A percentile compares a stretch with the other conserved stretches of the same genome.
Evolutionary conservation across 2,113 vertebrate species (phyloP).

Genomic region (Ceratotherium simum): DNA sequence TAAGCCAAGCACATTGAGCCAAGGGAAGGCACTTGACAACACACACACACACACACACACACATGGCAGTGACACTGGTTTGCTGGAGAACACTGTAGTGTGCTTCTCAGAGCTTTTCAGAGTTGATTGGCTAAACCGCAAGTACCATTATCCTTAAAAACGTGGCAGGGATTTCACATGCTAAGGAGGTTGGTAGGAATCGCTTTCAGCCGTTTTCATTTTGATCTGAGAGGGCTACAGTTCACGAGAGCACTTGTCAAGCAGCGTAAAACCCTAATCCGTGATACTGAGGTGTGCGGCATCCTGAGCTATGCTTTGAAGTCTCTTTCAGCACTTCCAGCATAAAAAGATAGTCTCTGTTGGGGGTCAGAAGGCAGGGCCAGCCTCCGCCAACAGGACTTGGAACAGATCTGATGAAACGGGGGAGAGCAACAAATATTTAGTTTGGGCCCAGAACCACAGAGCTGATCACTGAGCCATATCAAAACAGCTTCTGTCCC

Average conservation of each 20-base stretch:
- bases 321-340: background rate
- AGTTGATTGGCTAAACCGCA: background rate
- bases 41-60: background rate
- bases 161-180: background rate
- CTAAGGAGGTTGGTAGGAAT: slow-evolving; percentile 5
- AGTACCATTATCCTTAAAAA: background rate
- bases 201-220: background rate
- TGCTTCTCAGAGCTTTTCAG: background rate
- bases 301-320: background rate
- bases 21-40: background rate
- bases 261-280: background rate
- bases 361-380: slow-evolving; percentile 18
- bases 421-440: background rate
- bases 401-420: background rate
- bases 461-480: background rate
- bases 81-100: slow-evolving; percentile 67
- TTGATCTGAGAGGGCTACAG: background rate
- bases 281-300: background rate
- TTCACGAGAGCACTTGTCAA: background rate
- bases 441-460: background rate
- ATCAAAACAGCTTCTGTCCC: background rate
- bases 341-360: background rate
- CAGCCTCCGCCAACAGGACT: background rate
- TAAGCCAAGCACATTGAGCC: slow-evolving; percentile 40
- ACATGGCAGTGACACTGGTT: slow-evolving; percentile 37